phyloP scores from a whole-genome alignment of 2,797 vertebrate species.

The Pangasius djambal region DNA sequence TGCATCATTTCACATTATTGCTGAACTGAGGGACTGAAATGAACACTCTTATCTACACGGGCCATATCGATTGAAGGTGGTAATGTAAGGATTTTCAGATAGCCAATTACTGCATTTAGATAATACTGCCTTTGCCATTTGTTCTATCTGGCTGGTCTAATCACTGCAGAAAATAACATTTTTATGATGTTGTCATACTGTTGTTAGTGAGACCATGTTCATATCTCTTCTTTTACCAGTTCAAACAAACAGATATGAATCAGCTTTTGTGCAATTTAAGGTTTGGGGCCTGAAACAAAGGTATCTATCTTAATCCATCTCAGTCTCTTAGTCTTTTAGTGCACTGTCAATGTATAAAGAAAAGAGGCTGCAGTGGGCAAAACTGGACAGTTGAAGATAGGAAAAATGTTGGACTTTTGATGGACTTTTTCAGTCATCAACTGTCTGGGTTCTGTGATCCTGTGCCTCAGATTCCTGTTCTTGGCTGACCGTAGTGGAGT shows the following conservation, averaged over 20 bases:
- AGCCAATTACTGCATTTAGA: slow-evolving; percentile 55
- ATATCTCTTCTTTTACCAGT: not conserved
- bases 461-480: not conserved
- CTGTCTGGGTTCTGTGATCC: not conserved
- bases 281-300: not conserved
- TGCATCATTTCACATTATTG: slow-evolving; percentile 56
- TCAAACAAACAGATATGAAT: slow-evolving; percentile 28
- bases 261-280: slow-evolving; percentile 9
- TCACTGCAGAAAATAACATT: slow-evolving; percentile 30
- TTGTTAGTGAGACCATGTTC: slow-evolving; percentile 17
- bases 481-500: not conserved
- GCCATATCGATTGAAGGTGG: slow-evolving; percentile 52
- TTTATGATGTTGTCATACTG: slow-evolving; percentile 23
- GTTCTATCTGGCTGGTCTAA: slow-evolving; percentile 31
- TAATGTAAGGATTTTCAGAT: slow-evolving; percentile 57
- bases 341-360: not conserved
- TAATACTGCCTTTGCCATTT: slow-evolving; percentile 46
- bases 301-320: not conserved
- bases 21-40: slow-evolving; percentile 52
- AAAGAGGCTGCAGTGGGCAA: not conserved
- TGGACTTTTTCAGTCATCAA: not conserved
- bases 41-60: slow-evolving; percentile 55
- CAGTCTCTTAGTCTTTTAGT: not conserved
- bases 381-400: not conserved
- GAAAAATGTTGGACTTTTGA: not conserved